Base-by-base conservation (phyloP, 2,888 invertebrate genomes). In the Lochmaea crataegi region DNA sequence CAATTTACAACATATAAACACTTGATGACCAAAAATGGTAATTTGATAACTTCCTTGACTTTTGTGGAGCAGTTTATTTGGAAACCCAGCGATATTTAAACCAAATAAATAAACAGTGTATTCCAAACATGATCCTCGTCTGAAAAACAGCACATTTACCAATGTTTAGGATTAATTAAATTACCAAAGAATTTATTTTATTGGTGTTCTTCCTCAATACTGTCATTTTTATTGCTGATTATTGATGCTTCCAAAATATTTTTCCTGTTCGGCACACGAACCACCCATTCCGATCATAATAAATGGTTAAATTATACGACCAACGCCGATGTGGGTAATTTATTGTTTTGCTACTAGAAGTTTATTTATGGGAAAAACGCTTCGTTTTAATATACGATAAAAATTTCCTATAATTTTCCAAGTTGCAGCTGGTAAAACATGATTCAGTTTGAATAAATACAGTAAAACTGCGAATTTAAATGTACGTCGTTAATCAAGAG, bases 221-320 rank as follows among this genome's bases (percentile, higher is more conserved):
- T 70, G 75, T 74, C 71, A 71, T 73, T 75, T 76, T 77, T 76
- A 74, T 72, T 74, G 65, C 72, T 63, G 45, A 68, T 70, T 74
- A 74, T 76, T 73, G 75, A 75, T 74, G 74, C 72, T 73, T 72
- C 67, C 51, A 70, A 76, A 76, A 76, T 76, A 76, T 77, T 76
- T 79, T 75, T 76, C 73, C 67, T 79, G 76, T 76, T 73, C 71
- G 76, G 75, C 63, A 68, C 72, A 60, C 61, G 61, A 63, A 63
- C 61, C 6, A 42, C 42, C 60, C 6, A 38, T 60, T 60, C 2
- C 60, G 60, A 60, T 38, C 6, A 38, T 16, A 63, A 69, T 69
- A 63, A 69, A 69, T 63, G 69, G 63, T 63, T 26, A 58, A 78
- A 78, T 78, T 76, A 78, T 76, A 75, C 78, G 63, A 38, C 18